Evolutionary conservation across 2,888 invertebrate species (phyloP), one percentile per base, ranked within the genome.

Genomic region (Pyralis farinalis): DNA sequence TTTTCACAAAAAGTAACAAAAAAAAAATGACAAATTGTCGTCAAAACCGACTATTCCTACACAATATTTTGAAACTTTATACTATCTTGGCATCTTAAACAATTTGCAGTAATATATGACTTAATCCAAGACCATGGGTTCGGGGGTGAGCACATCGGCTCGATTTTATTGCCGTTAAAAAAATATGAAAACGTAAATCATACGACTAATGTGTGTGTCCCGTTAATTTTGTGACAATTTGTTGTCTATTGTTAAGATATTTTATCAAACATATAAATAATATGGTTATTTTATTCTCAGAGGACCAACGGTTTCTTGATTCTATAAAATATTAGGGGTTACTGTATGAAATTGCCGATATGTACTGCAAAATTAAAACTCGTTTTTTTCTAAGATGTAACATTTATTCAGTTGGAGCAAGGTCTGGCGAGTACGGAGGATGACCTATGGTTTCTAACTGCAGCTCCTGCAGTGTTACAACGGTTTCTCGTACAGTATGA

Each of bases 31-130:
- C 25, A 25, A 25, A 8, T 8, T 25, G 25, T 25, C 25, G 7
- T 25, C 25, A 25, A 7, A 7, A 2, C 25, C 1, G 7, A 4
- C 1, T 2, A 25, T 25, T 25, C 25, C n/a, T 25, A 25, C 7
- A 28, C 16, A 39, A 33, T 33, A 50, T 53, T 50, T 56, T 42
- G 55, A 52, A 61, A 62, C 50, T 47, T 51, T 54, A 71, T 61
- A 66, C 70, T 57, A 52, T 46, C 41, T 78, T 75, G 80, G 44
- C 50, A 87, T 86, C 86, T 64, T 49, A 56, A 69, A 68, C 85
- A 68, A 85, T 84, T 85, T 79, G 78, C 75, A 70, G 65, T 81
- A 83, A 87, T 73, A 81, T 85, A 87, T 85, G 80, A 78, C 87
- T 85, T 80, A 84, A 86, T 87, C 64, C 58, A 43, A 51, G 16